These are phyloP conservation scores for Lepilemur ruficaudatus DNA, from an alignment of 2,797 vertebrate genomes.

Conservation along the genomic window DNA sequence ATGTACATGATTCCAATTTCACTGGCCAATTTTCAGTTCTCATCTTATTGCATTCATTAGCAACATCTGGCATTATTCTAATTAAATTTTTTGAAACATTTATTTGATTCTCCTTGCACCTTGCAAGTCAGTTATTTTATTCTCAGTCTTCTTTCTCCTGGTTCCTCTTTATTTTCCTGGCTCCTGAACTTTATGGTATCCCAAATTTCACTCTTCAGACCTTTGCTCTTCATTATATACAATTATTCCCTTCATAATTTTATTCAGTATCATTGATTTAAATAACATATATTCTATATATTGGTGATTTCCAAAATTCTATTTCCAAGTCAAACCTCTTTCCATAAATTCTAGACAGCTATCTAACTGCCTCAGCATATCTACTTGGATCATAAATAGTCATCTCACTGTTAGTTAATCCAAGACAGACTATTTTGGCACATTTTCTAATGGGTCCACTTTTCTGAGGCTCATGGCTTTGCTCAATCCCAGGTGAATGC, in stretches of 20 bases:
- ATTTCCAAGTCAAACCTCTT: not conserved
- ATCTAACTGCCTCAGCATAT: not conserved
- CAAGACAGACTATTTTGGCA: not conserved
- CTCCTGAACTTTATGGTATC: not conserved
- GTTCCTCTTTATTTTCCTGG: not conserved
- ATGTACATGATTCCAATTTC: not conserved
- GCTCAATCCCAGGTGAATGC: not conserved
- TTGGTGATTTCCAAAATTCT: not conserved
- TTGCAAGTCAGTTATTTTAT: not conserved
- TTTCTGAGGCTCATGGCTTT: not conserved
- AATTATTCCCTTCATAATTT: slow-evolving; percentile 12
- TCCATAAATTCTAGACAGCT: not conserved
- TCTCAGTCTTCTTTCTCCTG: not conserved
- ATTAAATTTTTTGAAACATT: slow-evolving; percentile 4
- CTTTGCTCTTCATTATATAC: not conserved
- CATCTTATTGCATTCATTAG: not conserved
- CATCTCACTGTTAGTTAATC: not conserved
- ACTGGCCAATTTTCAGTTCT: not conserved
- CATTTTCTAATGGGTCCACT: not conserved
- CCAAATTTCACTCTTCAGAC: not conserved
- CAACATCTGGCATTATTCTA: not conserved
- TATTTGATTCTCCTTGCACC: slow-evolving; percentile 8
- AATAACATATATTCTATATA: not conserved
- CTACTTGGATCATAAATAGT: not conserved
- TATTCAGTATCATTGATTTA: not conserved